Conservation (phyloP, 2,113 vertebrate species). For the Merops nubicus region DNA sequence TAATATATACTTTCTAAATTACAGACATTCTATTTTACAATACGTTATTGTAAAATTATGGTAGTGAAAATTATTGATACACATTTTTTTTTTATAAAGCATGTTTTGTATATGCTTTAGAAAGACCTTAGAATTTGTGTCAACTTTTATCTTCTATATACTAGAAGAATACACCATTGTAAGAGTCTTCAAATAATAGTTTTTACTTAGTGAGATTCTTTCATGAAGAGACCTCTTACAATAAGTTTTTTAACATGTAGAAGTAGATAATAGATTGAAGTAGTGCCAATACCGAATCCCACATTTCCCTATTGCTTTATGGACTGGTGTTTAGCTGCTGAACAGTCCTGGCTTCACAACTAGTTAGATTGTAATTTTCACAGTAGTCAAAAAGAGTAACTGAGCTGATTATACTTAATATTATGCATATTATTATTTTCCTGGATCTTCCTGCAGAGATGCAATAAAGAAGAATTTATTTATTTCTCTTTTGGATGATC, state of each 20-base stretch:
- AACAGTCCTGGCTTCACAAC: not conserved
- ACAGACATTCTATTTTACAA: not conserved
- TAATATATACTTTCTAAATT: not conserved
- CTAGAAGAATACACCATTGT: not conserved
- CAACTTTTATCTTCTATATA: not conserved
- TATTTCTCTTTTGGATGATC: not conserved
- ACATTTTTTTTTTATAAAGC: too few species aligned
- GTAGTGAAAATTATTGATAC: not conserved
- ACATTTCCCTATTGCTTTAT: not conserved
- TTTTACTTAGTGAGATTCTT: not conserved
- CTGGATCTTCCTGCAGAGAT: not conserved
- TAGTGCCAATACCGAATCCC: not conserved
- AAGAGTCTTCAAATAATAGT: not conserved
- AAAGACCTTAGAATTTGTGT: not conserved
- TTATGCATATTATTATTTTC: not conserved
- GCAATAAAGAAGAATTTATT: not conserved
- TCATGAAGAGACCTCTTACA: not conserved
- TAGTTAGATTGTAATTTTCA: not conserved
- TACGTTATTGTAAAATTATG: not conserved
- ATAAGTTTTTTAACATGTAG: not conserved
- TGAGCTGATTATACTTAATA: not conserved
- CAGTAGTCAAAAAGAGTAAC: not conserved
- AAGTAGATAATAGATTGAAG: not conserved
- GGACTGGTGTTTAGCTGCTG: not conserved
- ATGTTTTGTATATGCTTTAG: not conserved